These are phyloP conservation scores for Lycopodina hypogea DNA, from an alignment of 37 sponge, comb jelly and placozoan genomes.

Conservation along the genomic window DNA sequence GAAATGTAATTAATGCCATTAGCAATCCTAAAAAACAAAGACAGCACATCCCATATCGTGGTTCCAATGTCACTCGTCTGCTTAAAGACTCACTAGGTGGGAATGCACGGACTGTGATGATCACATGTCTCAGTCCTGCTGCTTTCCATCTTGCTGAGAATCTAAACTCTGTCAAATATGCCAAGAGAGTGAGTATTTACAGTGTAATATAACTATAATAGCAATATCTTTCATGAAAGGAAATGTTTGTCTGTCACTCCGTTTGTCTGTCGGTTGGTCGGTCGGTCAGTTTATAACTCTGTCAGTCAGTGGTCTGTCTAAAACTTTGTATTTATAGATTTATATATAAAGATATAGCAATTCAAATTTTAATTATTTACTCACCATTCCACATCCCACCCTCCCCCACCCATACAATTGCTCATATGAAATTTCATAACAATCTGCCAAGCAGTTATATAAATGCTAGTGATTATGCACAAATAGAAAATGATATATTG, in stretches of 20 bases:
- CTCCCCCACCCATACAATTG: too few species aligned
- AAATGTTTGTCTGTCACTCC: constrained; percentile 13
- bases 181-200: constrained; percentile 61
- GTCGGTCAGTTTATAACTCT: too few species aligned
- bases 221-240: not conserved
- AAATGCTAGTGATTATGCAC: too few species aligned
- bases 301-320: not conserved
- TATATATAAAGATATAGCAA: not conserved
- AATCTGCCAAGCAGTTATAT: too few species aligned
- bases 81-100: constrained; percentile 97
- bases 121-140: constrained; percentile 88
- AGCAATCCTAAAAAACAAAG: constrained; percentile 49
- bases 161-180: constrained; percentile 87
- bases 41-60: constrained; percentile 85
- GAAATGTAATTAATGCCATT: constrained; percentile 97
- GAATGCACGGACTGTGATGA: constrained; percentile 92
- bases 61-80: constrained; percentile 95
- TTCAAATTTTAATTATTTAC: not conserved
- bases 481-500: too few species aligned
- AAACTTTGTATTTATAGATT: not conserved
- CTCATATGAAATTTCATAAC: too few species aligned
- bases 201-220: too few species aligned
- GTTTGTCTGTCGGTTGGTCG: constrained; percentile 26
- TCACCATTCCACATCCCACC: too few species aligned
- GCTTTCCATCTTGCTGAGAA: constrained; percentile 67